phyloP scores from a whole-genome alignment of 2,113 vertebrate genomes.

The Ctenomys sociabilis region DNA sequence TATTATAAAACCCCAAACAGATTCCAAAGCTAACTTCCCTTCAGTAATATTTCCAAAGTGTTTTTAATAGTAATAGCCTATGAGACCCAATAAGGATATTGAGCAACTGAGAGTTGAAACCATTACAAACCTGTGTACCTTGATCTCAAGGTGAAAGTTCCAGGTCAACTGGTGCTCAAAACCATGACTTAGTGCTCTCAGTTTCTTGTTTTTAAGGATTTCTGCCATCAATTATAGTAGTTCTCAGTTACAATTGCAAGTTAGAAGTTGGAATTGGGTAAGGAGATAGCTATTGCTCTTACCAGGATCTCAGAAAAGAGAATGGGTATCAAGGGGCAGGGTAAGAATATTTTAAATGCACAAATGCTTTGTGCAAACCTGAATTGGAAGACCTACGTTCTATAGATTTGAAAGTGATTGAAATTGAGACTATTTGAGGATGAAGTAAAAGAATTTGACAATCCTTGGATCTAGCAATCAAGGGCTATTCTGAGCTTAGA shows the following conservation, averaged over 20 bases:
- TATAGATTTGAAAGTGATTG: neutral
- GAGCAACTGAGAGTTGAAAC: neutral
- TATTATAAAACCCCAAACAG: neutral
- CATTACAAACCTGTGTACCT: neutral
- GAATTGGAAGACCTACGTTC: neutral
- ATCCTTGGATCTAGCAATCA: neutral
- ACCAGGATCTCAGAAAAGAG: neutral
- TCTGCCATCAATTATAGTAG: neutral
- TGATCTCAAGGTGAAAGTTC: neutral
- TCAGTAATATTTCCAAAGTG: neutral
- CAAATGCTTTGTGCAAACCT: neutral
- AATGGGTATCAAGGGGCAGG: neutral
- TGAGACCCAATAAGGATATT: neutral
- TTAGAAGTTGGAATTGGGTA: neutral
- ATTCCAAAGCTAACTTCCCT: slow-evolving; percentile 1
- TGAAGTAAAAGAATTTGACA: neutral
- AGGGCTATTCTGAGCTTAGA: neutral
- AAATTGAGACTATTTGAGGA: neutral
- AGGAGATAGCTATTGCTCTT: neutral
- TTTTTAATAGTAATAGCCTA: neutral
- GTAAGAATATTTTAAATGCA: neutral
- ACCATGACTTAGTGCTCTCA: neutral
- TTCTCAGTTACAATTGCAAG: neutral
- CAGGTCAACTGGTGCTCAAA: neutral
- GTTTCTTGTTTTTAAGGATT: neutral